Conservation (phyloP, 2,888 invertebrate species). For the Lucinisca nassula region DNA sequence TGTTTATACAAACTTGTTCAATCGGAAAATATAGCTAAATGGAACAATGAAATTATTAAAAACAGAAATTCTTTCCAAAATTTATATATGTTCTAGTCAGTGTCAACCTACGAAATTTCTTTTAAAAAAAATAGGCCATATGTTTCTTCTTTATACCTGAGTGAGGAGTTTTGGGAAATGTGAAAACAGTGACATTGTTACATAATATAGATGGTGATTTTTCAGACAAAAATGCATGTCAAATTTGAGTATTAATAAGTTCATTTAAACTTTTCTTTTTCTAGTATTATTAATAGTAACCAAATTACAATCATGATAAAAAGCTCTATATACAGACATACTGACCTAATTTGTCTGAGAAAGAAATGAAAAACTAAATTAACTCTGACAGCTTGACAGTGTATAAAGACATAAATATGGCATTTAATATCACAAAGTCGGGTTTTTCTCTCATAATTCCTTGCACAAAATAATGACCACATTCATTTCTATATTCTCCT, state of each 20-base stretch:
- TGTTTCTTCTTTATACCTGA: too few relatives aligned
- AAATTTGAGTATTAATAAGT: not conserved
- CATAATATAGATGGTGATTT: not conserved
- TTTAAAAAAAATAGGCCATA: not conserved
- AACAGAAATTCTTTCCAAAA: too few relatives aligned
- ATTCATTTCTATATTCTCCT: too few relatives aligned
- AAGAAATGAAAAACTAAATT: too few relatives aligned
- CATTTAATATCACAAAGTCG: too few relatives aligned
- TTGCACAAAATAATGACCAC: too few relatives aligned
- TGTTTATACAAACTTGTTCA: not conserved
- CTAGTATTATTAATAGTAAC: not conserved
- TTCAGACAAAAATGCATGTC: not conserved
- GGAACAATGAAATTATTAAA: not conserved
- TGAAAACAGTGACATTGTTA: not conserved
- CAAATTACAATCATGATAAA: not conserved
- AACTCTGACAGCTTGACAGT: not conserved
- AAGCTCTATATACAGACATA: too few relatives aligned
- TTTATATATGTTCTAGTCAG: not conserved
- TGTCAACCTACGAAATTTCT: too few relatives aligned
- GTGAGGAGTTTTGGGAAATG: not conserved
- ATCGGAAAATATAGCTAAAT: not conserved
- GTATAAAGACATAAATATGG: not conserved
- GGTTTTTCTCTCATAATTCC: too few relatives aligned
- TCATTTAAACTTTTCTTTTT: not conserved
- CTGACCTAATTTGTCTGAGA: too few relatives aligned